Evolutionary conservation across 2,113 vertebrate genomes (phyloP).

Genomic region (Pungitius pungitius): DNA sequence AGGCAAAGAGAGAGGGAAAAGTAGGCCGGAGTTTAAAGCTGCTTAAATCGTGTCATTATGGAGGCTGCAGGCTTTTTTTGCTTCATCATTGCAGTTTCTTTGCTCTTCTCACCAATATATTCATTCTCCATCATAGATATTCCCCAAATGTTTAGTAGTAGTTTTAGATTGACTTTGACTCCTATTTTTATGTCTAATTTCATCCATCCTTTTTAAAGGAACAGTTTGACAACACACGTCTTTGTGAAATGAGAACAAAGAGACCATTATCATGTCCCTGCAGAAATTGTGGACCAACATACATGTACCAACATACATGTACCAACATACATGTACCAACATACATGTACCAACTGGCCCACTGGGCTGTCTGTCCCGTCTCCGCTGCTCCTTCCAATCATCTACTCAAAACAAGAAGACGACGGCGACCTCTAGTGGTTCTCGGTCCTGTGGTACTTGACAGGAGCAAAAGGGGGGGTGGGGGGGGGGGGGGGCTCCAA

Average conservation of each 20-base stretch:
- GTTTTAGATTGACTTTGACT: not conserved
- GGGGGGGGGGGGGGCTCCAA: too few species aligned
- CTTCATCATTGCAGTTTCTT: constrained; percentile 11
- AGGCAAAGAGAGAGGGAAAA: not conserved
- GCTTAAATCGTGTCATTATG: constrained; percentile 36
- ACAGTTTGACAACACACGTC: not conserved
- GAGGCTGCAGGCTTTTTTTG: too few species aligned
- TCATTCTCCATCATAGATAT: not conserved
- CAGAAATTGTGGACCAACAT: not conserved
- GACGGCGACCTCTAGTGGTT: not conserved
- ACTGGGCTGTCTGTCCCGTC: too few species aligned
- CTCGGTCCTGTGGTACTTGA: not conserved
- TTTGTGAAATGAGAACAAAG: not conserved
- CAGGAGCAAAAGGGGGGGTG: too few species aligned
- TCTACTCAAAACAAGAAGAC: not conserved
- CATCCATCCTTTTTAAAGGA: not conserved
- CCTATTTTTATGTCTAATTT: not conserved
- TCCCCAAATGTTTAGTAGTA: constrained; percentile 13
- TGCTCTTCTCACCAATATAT: not conserved
- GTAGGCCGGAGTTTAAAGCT: constrained; percentile 37
- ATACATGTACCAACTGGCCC: too few species aligned
- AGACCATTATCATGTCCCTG: not conserved
- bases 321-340: too few species aligned
- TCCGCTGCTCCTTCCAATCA: too few species aligned
- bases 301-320: too few species aligned